phyloP scores from a whole-genome alignment of 2,113 vertebrate species.

The Dicrurus megarhynchus region DNA sequence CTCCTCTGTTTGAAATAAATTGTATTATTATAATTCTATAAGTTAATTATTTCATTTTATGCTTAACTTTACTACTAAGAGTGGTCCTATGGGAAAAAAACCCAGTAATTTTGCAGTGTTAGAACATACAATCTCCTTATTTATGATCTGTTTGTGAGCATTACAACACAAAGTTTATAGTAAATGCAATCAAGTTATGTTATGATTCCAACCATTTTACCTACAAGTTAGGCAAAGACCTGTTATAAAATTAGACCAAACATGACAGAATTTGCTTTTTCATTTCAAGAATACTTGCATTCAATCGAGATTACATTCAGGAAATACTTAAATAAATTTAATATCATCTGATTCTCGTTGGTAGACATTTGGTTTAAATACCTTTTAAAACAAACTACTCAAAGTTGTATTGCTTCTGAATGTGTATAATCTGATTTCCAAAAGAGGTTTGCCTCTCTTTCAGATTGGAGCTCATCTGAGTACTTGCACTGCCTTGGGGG shows the following conservation, averaged over 20 bases:
- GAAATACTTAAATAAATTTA: not conserved
- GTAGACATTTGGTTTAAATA: not conserved
- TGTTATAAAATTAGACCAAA: not conserved
- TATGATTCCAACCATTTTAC: not conserved
- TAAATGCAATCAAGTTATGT: not conserved
- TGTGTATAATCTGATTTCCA: not conserved
- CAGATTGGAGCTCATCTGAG: not conserved
- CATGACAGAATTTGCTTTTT: not conserved
- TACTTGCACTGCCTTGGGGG: not conserved
- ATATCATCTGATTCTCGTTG: not conserved
- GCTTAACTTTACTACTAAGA: not conserved
- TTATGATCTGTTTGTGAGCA: not conserved
- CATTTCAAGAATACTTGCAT: not conserved
- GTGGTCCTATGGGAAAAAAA: not conserved
- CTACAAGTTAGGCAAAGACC: not conserved
- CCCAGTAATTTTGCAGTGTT: not conserved
- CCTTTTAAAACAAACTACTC: not conserved
- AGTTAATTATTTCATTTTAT: not conserved
- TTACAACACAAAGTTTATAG: not conserved
- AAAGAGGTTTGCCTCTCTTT: not conserved
- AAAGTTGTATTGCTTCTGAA: not conserved
- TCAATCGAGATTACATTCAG: not conserved
- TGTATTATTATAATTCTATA: not conserved
- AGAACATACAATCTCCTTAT: not conserved
- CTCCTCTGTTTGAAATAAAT: not conserved